Evolutionary conservation across 2,113 vertebrate species (phyloP).

Genomic region (Laticauda colubrina): DNA sequence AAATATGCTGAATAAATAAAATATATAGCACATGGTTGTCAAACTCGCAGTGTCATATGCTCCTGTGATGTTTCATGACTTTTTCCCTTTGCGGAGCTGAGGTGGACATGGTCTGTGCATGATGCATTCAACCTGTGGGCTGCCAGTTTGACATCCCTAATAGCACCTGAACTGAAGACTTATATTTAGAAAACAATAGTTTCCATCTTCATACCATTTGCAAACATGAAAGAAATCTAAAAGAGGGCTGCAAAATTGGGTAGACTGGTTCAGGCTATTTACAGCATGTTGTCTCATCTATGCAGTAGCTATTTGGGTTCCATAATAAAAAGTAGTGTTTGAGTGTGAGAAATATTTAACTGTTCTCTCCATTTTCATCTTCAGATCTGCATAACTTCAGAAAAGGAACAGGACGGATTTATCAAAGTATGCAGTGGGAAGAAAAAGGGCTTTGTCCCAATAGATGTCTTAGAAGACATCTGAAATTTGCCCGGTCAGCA

Average conservation of each 20-base stretch:
- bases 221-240: background rate
- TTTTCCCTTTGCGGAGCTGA: too few relatives aligned
- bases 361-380: slow-evolving; percentile 41
- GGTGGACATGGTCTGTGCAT: too few relatives aligned
- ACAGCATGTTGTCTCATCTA: background rate
- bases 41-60: too few relatives aligned
- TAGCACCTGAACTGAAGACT: background rate
- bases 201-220: background rate
- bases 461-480: slow-evolving; percentile 87
- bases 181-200: background rate
- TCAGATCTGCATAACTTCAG: slow-evolving; percentile 90
- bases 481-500: slow-evolving; percentile 69
- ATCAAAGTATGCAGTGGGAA: slow-evolving; percentile 90
- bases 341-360: slow-evolving; percentile 6
- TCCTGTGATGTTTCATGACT: too few relatives aligned
- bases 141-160: too few relatives aligned
- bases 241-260: background rate
- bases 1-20: background rate
- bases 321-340: slow-evolving; percentile 27
- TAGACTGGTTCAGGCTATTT: background rate
- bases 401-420: slow-evolving; percentile 86
- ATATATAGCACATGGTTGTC: background rate
- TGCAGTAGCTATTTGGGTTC: background rate
- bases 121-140: too few relatives aligned
- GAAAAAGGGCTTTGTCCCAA: slow-evolving; percentile 90